These are phyloP conservation scores for Malacosoma neustria DNA, from an alignment of 2,888 invertebrate genomes.

Conservation along the genomic window DNA sequence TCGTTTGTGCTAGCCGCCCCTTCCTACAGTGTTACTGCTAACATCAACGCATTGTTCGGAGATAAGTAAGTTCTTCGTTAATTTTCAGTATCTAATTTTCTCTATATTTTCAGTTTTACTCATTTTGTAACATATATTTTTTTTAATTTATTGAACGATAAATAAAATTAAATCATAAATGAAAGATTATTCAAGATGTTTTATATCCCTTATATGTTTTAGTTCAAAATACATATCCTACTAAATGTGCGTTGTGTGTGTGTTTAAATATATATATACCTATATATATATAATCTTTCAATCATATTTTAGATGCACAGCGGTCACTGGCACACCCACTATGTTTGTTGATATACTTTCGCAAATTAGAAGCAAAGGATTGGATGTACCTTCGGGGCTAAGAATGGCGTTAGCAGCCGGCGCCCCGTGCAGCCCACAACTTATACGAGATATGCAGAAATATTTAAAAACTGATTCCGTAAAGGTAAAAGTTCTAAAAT, in stretches of 20 bases:
- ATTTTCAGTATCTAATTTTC: too few relatives aligned
- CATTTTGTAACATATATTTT: background rate
- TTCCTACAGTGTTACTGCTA: conserved; percentile 73
- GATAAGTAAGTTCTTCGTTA: conserved; percentile 82
- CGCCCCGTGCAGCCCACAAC: conserved; percentile 81
- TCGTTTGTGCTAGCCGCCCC: conserved; percentile 77
- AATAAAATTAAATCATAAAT: background rate
- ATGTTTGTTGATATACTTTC: conserved; percentile 87
- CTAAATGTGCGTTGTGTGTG: too few relatives aligned
- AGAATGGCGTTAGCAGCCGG: conserved; percentile 81
- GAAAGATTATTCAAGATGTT: too few relatives aligned
- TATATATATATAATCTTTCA: too few relatives aligned
- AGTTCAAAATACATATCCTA: too few relatives aligned
- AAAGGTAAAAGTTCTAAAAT: conserved; percentile 40
- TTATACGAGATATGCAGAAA: conserved; percentile 72
- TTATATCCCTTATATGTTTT: too few relatives aligned
- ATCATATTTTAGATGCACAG: conserved; percentile 74
- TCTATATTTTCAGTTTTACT: too few relatives aligned
- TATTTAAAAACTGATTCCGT: conserved; percentile 64
- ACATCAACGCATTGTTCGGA: conserved; percentile 77
- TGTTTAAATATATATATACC: too few relatives aligned
- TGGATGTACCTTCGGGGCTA: conserved; percentile 36
- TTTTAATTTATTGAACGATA: background rate
- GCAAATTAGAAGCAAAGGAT: conserved; percentile 44
- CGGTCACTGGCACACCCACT: conserved; percentile 88